Conservation (phyloP, 2,888 invertebrate species). For the Diarsia rubi region DNA sequence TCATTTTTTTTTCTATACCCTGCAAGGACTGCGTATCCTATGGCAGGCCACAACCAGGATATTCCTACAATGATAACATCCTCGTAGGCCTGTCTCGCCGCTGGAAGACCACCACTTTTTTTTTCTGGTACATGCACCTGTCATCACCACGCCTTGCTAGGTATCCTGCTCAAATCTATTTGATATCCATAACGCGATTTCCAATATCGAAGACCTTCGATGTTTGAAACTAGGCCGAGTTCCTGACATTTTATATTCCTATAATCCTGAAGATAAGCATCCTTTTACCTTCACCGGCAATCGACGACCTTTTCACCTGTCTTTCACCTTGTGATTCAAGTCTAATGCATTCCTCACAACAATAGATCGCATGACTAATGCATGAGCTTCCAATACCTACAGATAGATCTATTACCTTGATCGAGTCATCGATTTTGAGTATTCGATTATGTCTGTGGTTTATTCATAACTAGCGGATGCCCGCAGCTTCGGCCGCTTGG, state of each 20-base stretch:
- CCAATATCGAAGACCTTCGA: background rate
- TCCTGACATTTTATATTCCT: constrained; percentile 8
- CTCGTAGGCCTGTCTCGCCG: no score
- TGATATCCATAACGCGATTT: no score
- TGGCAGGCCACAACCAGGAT: no score
- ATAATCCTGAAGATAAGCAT: constrained; percentile 8
- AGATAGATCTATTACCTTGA: constrained; percentile 16
- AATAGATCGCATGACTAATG: constrained; percentile 39
- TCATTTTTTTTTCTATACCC: no score
- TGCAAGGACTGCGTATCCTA: no score
- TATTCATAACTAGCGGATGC: no score
- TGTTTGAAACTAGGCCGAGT: background rate
- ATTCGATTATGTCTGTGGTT: background rate
- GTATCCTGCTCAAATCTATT: no score
- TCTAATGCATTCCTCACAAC: constrained; percentile 41
- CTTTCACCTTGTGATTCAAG: constrained; percentile 30
- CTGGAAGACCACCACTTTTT: no score
- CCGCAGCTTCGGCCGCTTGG: no score
- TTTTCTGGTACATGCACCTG: no score
- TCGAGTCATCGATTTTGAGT: constrained; percentile 17
- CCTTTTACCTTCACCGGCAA: constrained; percentile 16
- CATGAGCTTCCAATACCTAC: constrained; percentile 15
- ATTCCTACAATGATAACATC: no score
- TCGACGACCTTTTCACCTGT: constrained; percentile 34
- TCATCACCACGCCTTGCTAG: no score